Conservation (phyloP, 2,888 invertebrate genomes). For the Caradrina clavipalpis region DNA sequence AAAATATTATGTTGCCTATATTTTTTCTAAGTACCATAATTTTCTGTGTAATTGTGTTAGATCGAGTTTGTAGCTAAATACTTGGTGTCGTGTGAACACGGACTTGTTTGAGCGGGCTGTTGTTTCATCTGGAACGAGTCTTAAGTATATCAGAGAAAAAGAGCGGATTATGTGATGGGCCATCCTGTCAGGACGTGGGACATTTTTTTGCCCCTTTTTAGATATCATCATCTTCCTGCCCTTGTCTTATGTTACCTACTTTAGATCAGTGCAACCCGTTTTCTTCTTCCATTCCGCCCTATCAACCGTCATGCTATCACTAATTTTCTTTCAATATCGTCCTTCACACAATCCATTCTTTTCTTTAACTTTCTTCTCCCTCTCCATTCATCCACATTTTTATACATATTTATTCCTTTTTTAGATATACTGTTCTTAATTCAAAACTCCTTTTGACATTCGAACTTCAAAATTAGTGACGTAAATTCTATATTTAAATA, state of each 20-base stretch:
- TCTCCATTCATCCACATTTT: too few species aligned
- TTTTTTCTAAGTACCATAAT: slow-evolving; percentile 42
- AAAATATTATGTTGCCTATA: slow-evolving; percentile 23
- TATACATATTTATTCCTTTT: too few species aligned
- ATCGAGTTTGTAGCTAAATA: slow-evolving; percentile 46
- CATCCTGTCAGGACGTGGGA: slow-evolving; percentile 31
- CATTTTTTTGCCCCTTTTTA: neutral
- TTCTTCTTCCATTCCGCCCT: too few species aligned
- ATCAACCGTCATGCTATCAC: too few species aligned
- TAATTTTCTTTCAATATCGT: too few species aligned
- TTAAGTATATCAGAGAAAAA: slow-evolving; percentile 35
- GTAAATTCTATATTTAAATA: slow-evolving; percentile 2
- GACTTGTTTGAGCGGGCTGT: slow-evolving; percentile 24
- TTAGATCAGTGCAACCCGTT: too few species aligned
- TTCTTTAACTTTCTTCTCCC: too few species aligned
- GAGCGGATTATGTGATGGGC: slow-evolving; percentile 18
- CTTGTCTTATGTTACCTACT: too few species aligned
- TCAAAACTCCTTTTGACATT: neutral
- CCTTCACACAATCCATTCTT: too few species aligned
- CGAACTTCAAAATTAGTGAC: neutral
- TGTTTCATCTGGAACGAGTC: slow-evolving; percentile 16
- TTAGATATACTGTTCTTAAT: neutral
- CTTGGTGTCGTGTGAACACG: slow-evolving; percentile 34
- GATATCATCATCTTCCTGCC: too few species aligned
- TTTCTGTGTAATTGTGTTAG: slow-evolving; percentile 47